Evolutionary conservation across 2,113 vertebrate genomes (phyloP).

Genomic region (Toxotes jaculatrix): DNA sequence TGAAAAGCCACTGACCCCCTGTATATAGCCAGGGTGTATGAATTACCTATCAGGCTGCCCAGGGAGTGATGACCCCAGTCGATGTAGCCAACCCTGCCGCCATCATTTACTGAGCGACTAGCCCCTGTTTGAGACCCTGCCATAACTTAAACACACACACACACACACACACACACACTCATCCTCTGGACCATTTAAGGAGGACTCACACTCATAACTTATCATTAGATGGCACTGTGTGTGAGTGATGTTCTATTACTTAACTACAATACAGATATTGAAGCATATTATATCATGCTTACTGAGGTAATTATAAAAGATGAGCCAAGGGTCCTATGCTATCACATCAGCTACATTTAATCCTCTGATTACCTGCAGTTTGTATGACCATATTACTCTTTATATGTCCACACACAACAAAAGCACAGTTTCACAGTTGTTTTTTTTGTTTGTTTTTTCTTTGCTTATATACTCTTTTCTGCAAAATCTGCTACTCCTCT

Average conservation of each 20-base stretch:
- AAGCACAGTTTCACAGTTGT: neutral
- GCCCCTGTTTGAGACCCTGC: slow-evolving; percentile 59
- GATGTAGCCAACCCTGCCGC: slow-evolving; percentile 63
- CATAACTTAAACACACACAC: slow-evolving; percentile 55
- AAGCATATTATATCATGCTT: slow-evolving; percentile 72
- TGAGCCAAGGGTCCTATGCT: slow-evolving; percentile 26
- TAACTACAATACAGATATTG: slow-evolving; percentile 63
- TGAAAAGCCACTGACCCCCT: slow-evolving; percentile 44
- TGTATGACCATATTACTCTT: slow-evolving; percentile 22
- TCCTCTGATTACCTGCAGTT: slow-evolving; percentile 34
- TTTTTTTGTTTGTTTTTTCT: slow-evolving; percentile 1
- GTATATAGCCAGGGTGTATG: slow-evolving; percentile 54
- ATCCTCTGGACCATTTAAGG: slow-evolving; percentile 50
- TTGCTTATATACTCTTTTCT: slow-evolving; percentile 10
- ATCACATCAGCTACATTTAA: slow-evolving; percentile 10
- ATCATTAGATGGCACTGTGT: slow-evolving; percentile 60
- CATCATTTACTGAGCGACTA: slow-evolving; percentile 75
- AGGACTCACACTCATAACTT: slow-evolving; percentile 68
- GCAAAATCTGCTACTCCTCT: slow-evolving; percentile 13
- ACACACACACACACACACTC: slow-evolving; percentile 17
- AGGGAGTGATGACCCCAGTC: slow-evolving; percentile 73
- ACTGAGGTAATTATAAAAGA: slow-evolving; percentile 63
- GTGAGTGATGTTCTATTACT: slow-evolving; percentile 73
- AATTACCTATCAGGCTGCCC: slow-evolving; percentile 73
- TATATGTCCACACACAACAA: slow-evolving; percentile 17